Base-by-base conservation (phyloP, 2,113 vertebrate species). In the Azemiops feae region DNA sequence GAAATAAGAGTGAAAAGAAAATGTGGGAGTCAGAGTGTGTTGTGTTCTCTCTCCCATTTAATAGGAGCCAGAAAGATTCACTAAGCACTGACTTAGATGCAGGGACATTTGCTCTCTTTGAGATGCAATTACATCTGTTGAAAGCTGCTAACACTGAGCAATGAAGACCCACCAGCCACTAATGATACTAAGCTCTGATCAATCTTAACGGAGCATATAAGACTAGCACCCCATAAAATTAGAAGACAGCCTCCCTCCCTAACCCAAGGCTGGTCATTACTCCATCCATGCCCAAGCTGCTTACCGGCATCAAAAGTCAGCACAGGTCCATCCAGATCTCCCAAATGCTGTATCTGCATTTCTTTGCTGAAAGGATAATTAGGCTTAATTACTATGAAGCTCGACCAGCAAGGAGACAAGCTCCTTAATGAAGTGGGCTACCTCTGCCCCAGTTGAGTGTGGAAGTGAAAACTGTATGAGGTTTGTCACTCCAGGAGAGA, bases 301-400 rank as follows among this genome's bases (percentile, higher is more conserved):
- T 96, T 93, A 97, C 96, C 96, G 95, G 95, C 92, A 92, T 94
- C 91, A 0, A 23, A 91, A 89, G 91, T 5, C 0, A 4, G 0
- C 14, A 30, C 53, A 89, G 92, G 90, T 86, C 69, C 1, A 0
- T 88, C 58, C 91, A 58, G 94, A 92, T 96, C 95, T 92, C 69
- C 91, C 87, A 92, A 93, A 91, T 93, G 94, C 91, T 96, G 92
- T 92, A 85, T 89, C 20, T 45, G 86, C 14, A 69, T 50, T 94
- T 96, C 93, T 0, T 81, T 89, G 20, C 94, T 92, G 53, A 50
- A 94, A 93, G 25, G 86, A 39, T 45, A 95, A 64, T 93, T 93
- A 92, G 58, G 90, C 87, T 2, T 90, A 96, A 39, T 2, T 25
- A 90, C 10, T 1, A 43, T 74, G 92, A 87, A 94, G 91, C 91